Percentiles rank a stretch among this genome's conserved stretches.
phyloP scores from a whole-genome alignment of 2,113 vertebrate species.

The Callithrix jacchus region DNA sequence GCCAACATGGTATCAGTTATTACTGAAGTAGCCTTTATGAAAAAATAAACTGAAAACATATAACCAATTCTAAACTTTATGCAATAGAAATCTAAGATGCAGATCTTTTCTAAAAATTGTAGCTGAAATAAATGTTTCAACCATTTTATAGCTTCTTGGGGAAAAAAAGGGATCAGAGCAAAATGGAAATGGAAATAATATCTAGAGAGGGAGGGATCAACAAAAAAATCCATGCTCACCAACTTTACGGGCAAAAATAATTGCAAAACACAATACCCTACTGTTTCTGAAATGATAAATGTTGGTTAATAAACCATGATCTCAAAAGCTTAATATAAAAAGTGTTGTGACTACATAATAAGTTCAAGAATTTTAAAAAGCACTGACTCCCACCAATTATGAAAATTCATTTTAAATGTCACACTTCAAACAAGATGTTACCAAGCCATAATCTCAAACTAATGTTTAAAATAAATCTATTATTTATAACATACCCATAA shows the following conservation, averaged over 20 bases:
- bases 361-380: background rate
- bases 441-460: background rate
- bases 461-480: constrained; percentile 44
- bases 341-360: background rate
- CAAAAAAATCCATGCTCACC: constrained; percentile 9
- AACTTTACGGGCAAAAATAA: constrained; percentile 11
- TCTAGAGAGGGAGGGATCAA: background rate
- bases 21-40: background rate
- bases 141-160: background rate
- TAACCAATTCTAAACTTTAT: constrained; percentile 26
- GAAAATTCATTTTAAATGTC: constrained; percentile 48
- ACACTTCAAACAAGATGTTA: constrained; percentile 7
- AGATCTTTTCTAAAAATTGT: background rate
- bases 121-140: constrained; percentile 21
- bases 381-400: background rate
- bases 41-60: background rate
- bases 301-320: background rate
- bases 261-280: background rate
- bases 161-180: background rate
- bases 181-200: constrained; percentile 7
- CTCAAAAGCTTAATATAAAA: constrained; percentile 17
- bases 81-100: background rate
- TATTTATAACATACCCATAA: background rate
- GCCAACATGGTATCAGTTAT: background rate
- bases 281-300: constrained; percentile 16